phyloP scores from a whole-genome alignment of 2,888 invertebrate genomes.

The Pollenia labialis region DNA sequence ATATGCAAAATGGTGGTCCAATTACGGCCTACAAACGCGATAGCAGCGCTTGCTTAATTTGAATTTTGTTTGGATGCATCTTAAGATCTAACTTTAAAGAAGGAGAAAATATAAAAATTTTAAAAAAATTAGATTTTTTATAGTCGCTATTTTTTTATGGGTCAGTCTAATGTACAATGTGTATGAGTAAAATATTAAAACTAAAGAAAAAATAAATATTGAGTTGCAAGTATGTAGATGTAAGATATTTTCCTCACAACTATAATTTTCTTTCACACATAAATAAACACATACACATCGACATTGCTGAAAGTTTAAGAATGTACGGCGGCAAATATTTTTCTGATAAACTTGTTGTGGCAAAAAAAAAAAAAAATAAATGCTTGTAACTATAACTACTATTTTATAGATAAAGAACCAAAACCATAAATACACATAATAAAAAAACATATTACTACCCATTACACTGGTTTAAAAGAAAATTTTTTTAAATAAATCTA shows the following conservation, averaged over 20 bases:
- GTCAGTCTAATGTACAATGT: too few species aligned
- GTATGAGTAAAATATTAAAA: neutral
- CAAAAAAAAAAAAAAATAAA: conserved; percentile 29
- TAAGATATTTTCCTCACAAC: conserved; percentile 5
- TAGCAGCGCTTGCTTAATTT: too few species aligned
- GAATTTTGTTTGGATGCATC: too few species aligned
- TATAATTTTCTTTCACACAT: neutral
- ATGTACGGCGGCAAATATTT: conserved; percentile 49
- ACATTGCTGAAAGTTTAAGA: conserved; percentile 21
- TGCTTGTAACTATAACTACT: conserved; percentile 48
- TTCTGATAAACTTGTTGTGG: conserved; percentile 51
- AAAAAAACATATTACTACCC: neutral
- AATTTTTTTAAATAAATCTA: too few species aligned
- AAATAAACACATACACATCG: neutral
- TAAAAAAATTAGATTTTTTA: too few species aligned
- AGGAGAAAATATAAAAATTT: too few species aligned
- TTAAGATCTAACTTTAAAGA: too few species aligned
- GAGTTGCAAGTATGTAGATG: conserved; percentile 24
- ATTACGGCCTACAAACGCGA: too few species aligned
- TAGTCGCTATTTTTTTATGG: too few species aligned
- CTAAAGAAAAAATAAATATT: neutral
- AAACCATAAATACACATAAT: neutral
- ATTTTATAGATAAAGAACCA: conserved; percentile 20
- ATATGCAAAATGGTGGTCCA: too few species aligned
- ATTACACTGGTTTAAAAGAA: neutral